Evolutionary conservation across 1,140 invertebrate species (phyloP).

Genomic region (Heliconius himera): DNA sequence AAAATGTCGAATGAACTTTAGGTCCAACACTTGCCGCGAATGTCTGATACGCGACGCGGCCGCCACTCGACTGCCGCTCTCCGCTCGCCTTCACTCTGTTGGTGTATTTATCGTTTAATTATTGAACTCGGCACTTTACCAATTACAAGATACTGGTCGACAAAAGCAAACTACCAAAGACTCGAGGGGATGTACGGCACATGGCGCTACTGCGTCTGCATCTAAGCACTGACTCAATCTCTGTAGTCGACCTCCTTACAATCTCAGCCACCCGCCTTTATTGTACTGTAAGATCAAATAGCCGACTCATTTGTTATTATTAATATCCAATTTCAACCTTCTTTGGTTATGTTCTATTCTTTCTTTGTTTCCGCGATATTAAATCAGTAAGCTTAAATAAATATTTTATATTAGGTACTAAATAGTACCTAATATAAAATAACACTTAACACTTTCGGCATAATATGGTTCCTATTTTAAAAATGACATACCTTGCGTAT

Average conservation of each 20-base stretch:
- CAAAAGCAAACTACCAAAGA: constrained; percentile 56
- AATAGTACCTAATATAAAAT: no score
- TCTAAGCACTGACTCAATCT: constrained; percentile 57
- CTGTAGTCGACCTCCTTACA: constrained; percentile 31
- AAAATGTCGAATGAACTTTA: constrained; percentile 75
- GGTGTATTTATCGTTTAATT: constrained; percentile 81
- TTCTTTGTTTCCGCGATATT: background rate
- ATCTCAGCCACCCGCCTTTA: constrained; percentile 59
- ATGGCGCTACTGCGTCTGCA: constrained; percentile 74
- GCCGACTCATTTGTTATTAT: background rate
- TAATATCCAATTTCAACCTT: constrained; percentile 33
- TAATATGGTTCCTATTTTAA: no score
- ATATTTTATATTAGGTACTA: no score
- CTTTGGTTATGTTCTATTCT: background rate
- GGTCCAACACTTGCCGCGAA: constrained; percentile 72
- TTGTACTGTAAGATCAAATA: constrained; percentile 44
- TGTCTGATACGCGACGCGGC: constrained; percentile 73
- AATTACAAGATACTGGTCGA: constrained; percentile 71
- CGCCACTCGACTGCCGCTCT: constrained; percentile 75
- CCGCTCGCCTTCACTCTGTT: constrained; percentile 69
- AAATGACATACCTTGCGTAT: no score
- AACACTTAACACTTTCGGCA: no score
- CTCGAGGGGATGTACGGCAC: constrained; percentile 50
- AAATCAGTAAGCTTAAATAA: no score
- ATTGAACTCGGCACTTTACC: constrained; percentile 78